Base-by-base conservation (phyloP, 2,113 vertebrate species). In the Pteruthius melanotis region DNA sequence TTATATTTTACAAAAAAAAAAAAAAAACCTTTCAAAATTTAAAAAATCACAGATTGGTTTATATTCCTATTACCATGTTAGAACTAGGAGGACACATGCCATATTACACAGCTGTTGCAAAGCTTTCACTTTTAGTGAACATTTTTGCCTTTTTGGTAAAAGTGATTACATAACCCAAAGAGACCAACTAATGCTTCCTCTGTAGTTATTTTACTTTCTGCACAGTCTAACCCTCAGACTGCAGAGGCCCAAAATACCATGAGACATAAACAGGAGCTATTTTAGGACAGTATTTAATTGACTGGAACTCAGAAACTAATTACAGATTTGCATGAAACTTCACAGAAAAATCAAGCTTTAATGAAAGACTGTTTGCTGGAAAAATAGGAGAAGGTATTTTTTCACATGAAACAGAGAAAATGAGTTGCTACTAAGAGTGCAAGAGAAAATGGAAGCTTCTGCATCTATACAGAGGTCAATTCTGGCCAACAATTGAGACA, bases 241-340 rank as follows among this genome's bases (percentile, higher is more conserved):
- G 0, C 17, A 30, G 56, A 92, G 40, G 31, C 28, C 18, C 9
- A 21, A 71, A 94, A 91, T 53, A 83, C 44, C 69, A 64, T 6
- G 60, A 89, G 72, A 79, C 61, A 18, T 11, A 75, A 82, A 79
- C 0, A 76, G 19, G 13, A 93, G 63, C 33, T 88, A 53, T 90
- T 93, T 87, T 53, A 83, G 50, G 45, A 39, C 49, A 68, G 26
- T 91, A 65, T 87, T 89, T 95, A 94, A 94, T 84, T 92, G 69
- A 53, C 35, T 89, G 54, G 52, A 84, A 94, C n/a, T 87, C 57
- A 76, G 69, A 89, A 91, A 94, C 53, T 95, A 93, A 94, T 93
- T 92, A 91, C 39, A 79, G 56, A 87, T 90, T 91, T 92, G 40
- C 35, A 56, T 60, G 20, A 82, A 52, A 87, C 83, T 89, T 87